Percentiles rank a stretch among this genome's conserved stretches.
These are phyloP conservation scores for Brachypodius melanocephalos DNA, from an alignment of 2,113 vertebrate genomes.

Conservation along the genomic window DNA sequence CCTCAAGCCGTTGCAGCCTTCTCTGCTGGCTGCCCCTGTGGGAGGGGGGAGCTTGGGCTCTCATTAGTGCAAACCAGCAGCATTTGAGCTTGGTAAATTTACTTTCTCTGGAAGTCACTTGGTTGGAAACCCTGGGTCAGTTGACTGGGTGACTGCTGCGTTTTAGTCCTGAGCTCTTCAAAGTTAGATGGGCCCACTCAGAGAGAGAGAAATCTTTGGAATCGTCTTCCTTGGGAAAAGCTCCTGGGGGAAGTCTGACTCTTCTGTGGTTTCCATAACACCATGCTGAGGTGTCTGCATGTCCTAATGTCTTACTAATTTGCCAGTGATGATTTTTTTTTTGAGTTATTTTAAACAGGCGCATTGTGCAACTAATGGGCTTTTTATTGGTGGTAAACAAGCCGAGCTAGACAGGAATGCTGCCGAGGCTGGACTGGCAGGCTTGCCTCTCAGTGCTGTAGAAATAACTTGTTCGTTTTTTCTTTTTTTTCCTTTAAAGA, in stretches of 20 bases:
- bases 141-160: neutral
- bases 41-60: neutral
- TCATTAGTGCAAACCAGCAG: rapidly evolving
- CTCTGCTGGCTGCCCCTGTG: neutral
- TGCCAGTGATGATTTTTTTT: slow-evolving; percentile 53
- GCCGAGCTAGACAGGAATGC: neutral
- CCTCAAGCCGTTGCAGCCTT: neutral
- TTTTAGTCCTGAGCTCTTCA: neutral
- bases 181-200: neutral
- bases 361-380: slow-evolving; percentile 44
- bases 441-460: neutral
- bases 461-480: neutral
- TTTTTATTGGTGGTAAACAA: slow-evolving; percentile 60
- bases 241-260: slow-evolving; percentile 28
- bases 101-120: neutral
- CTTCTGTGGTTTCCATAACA: slow-evolving; percentile 38
- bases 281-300: neutral
- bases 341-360: slow-evolving; percentile 50
- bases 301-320: slow-evolving; percentile 51
- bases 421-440: neutral
- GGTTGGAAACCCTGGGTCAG: neutral
- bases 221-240: neutral
- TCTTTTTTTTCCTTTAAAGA: neutral
- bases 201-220: neutral
- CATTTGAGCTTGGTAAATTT: neutral